Evolutionary conservation across 1,140 invertebrate species (phyloP), one percentile per base, ranked within the genome.

Genomic region (Gyrodactylus salaris): DNA sequence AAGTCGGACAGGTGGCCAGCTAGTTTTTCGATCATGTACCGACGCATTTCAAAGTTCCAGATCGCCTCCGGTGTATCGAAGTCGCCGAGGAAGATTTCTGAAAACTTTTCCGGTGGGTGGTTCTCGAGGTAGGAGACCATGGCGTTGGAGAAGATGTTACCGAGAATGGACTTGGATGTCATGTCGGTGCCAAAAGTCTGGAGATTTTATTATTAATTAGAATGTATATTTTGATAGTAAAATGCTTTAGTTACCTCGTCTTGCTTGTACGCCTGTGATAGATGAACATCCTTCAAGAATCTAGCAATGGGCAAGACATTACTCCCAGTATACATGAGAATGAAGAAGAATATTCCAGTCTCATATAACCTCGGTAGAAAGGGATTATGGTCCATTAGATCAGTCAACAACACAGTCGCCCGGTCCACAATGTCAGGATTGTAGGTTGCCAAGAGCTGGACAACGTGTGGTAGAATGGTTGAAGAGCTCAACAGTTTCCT

Each of bases 81-180:
- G 83, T 99, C 95, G 0, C 95, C 94, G 0, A 98, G 84, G 81
- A 94, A 98, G 77, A 96, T 97, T 82, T 98, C 89, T 0, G 94
- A 91, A 83, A 99, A 99, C 79, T 94, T 95, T 75, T 97, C 92
- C 0, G 93, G 85, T 2, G 91, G 92, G 79, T 99, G 92, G 80
- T 97, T 96, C 82, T 99, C 92, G 70, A 99, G 83, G 79, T 97
- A 98, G 78, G 90, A 93, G 0, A 98, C 89, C 92, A 98, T 98
- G 0, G 95, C 95, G 80, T 99, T 94, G 0, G 95, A 95, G 69
- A 99, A 80, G 69, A 98, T 82, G 78, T 91, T 91, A 0, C 90
- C 89, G 19, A 98, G 83, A 75, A 98, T 78, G 54, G 78, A 82
- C 26, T 79, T 76, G 26, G 76, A 73, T 73, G 79, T 77, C 27